A percentile compares a stretch with the other conserved stretches of the same genome.
Conservation (phyloP, 2,888 invertebrate genomes). For the Drosophila nr. perissopoda region DNA sequence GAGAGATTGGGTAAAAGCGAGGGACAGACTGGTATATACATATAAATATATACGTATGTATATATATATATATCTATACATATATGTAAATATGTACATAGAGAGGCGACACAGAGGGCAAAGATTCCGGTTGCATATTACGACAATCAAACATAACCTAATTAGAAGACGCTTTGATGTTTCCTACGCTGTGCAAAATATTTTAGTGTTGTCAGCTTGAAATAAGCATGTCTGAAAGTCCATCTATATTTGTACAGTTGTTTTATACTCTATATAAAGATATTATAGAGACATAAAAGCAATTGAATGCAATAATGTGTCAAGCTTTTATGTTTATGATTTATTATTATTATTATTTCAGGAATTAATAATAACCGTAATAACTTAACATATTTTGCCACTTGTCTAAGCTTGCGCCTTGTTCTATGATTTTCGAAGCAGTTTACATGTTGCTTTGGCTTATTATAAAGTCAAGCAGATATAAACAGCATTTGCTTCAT, state of each 20-base stretch:
- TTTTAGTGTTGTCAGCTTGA: neutral
- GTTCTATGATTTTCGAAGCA: neutral
- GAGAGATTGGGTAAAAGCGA: slow-evolving; percentile 23
- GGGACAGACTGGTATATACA: neutral
- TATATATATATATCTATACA: neutral
- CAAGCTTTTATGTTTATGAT: neutral
- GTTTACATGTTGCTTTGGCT: neutral
- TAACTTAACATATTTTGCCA: too few species aligned
- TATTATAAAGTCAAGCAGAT: neutral
- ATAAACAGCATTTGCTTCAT: neutral
- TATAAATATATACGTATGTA: neutral
- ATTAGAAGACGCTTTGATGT: slow-evolving; percentile 52
- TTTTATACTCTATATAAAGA: neutral
- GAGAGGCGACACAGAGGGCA: slow-evolving; percentile 29
- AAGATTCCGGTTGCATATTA: slow-evolving; percentile 62
- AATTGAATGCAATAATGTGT: neutral
- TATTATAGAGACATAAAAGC: neutral
- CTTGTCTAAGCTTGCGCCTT: neutral
- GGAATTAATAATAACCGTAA: too few species aligned
- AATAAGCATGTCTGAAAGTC: neutral
- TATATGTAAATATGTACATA: neutral
- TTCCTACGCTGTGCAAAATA: slow-evolving; percentile 24
- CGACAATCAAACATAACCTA: slow-evolving; percentile 80
- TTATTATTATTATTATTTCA: neutral
- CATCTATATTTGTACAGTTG: neutral